These are phyloP conservation scores for Ceratitis capitata DNA, from an alignment of 1,140 invertebrate genomes.

Conservation along the genomic window DNA sequence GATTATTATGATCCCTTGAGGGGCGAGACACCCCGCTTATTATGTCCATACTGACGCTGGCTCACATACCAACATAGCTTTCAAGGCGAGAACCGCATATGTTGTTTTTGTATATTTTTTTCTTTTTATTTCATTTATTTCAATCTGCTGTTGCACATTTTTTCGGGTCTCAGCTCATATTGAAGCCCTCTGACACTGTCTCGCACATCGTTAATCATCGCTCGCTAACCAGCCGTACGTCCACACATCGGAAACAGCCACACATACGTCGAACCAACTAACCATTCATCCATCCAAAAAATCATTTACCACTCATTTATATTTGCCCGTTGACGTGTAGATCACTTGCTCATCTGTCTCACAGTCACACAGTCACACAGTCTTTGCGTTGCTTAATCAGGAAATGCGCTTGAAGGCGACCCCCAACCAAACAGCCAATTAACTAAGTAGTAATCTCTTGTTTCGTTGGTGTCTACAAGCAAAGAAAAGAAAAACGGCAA, in stretches of 20 bases:
- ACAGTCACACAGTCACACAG: too few relatives aligned
- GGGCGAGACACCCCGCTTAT: constrained; percentile 15
- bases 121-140: neutral
- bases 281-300: neutral
- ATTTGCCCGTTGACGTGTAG: neutral
- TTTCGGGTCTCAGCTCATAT: neutral
- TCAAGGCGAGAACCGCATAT: neutral
- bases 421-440: constrained; percentile 32
- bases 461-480: neutral
- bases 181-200: neutral
- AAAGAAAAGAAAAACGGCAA: neutral
- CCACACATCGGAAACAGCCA: neutral
- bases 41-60: neutral
- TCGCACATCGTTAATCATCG: constrained; percentile 35
- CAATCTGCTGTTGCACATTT: neutral
- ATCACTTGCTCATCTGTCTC: neutral
- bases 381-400: constrained; percentile 10
- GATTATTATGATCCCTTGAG: constrained; percentile 34
- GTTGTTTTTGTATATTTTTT: neutral
- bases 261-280: neutral
- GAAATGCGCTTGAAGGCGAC: constrained; percentile 13
- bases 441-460: constrained; percentile 1
- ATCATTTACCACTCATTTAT: neutral
- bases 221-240: neutral
- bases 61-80: neutral